Evolutionary conservation across 2,113 vertebrate species (phyloP).

Genomic region (Heliornis fulica): DNA sequence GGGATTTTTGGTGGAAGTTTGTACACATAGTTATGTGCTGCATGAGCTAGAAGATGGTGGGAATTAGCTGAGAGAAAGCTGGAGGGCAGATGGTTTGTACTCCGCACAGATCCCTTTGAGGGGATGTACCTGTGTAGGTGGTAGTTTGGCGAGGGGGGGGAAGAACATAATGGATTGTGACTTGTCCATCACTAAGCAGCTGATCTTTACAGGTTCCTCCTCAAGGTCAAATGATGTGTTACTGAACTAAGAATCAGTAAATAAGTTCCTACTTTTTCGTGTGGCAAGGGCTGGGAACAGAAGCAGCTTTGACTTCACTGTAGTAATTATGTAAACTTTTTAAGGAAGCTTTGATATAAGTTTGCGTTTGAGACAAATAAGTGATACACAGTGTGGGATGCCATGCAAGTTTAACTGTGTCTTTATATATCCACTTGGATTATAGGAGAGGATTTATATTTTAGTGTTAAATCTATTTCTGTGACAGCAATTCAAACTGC

Average conservation of each 20-base stretch:
- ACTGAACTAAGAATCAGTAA: background rate
- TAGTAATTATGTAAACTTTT: background rate
- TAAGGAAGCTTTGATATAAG: background rate
- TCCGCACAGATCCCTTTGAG: background rate
- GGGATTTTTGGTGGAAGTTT: background rate
- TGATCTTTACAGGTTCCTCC: background rate
- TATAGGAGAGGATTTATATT: background rate
- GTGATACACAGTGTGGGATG: background rate
- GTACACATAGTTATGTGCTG: background rate
- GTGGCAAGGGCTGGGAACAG: background rate
- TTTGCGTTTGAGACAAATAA: background rate
- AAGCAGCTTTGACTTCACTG: background rate
- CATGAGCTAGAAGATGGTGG: background rate
- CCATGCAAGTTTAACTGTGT: background rate
- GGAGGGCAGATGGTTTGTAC: background rate
- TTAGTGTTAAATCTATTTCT: background rate
- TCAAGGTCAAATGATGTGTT: background rate
- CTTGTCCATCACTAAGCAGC: no score
- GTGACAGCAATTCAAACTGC: background rate
- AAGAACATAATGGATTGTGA: background rate
- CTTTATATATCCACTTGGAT: background rate
- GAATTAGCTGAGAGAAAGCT: background rate
- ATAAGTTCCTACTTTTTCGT: background rate
- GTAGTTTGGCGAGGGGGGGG: background rate
- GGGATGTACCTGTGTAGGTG: background rate